These are phyloP conservation scores for Euthynnus affinis DNA, from an alignment of 2,797 vertebrate species.

Conservation along the genomic window DNA sequence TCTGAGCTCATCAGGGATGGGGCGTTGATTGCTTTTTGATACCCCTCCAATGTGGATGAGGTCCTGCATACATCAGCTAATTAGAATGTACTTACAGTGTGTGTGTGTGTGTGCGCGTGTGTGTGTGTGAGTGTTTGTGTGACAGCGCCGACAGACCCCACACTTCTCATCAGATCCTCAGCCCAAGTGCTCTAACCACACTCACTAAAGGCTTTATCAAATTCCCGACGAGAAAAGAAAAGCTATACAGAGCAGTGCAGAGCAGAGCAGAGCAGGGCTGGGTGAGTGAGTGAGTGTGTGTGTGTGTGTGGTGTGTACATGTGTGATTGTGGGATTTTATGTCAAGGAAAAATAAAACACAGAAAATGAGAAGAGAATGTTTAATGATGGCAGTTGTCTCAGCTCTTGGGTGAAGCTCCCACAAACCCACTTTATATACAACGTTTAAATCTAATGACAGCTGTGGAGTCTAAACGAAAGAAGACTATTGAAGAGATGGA, in stretches of 20 bases:
- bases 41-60: constrained; percentile 87
- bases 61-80: constrained; percentile 89
- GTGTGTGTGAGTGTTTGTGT: constrained; percentile 50
- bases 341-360: constrained; percentile 57
- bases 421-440: constrained; percentile 20
- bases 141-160: constrained; percentile 69
- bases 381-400: constrained; percentile 27
- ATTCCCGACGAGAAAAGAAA: constrained; percentile 67
- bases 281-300: constrained; percentile 8
- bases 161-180: constrained; percentile 82
- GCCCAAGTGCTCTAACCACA: constrained; percentile 79
- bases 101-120: constrained; percentile 56
- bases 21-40: constrained; percentile 92
- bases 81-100: constrained; percentile 83
- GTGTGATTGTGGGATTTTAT: constrained; percentile 24
- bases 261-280: constrained; percentile 30
- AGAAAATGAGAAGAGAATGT: constrained; percentile 44
- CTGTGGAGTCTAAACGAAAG: constrained; percentile 25
- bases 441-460: constrained; percentile 37
- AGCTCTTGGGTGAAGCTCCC: constrained; percentile 31
- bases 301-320: not conserved
- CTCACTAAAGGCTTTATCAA: constrained; percentile 77
- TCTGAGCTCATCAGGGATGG: constrained; percentile 88
- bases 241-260: constrained; percentile 44
- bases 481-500: constrained; percentile 22